A percentile compares a stretch with the other conserved stretches of the same genome.
Conservation (phyloP, 2,888 invertebrate species). For the Cylindroiulus punctatus region DNA sequence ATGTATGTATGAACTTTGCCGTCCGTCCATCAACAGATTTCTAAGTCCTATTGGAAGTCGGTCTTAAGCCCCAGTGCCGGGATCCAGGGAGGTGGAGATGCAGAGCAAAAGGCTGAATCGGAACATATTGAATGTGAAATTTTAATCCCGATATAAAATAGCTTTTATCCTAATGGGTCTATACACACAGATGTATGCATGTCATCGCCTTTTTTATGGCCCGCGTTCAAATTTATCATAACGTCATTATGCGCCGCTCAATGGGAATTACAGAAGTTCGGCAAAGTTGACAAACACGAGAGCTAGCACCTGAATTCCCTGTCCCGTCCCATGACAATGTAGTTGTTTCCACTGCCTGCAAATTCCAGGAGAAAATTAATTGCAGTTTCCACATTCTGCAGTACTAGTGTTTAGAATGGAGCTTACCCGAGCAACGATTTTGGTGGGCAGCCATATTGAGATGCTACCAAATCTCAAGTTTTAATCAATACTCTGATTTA, state of each 20-base stretch:
- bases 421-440: too few species aligned
- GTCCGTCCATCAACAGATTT: conserved; percentile 47
- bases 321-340: not conserved
- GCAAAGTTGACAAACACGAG: conserved; percentile 22
- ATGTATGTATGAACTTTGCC: conserved; percentile 44
- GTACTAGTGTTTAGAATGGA: too few species aligned
- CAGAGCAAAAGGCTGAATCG: conserved; percentile 13
- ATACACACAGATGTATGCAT: conserved; percentile 29
- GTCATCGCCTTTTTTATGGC: conserved; percentile 29
- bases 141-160: conserved; percentile 45
- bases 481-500: too few species aligned
- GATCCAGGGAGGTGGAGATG: conserved; percentile 43
- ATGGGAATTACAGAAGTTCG: conserved; percentile 48
- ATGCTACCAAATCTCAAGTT: too few species aligned
- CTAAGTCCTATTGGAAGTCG: conserved; percentile 24
- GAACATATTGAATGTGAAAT: conserved; percentile 32
- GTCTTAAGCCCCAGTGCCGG: conserved; percentile 7
- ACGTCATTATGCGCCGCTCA: conserved; percentile 51
- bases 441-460: too few species aligned
- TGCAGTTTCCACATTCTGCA: too few species aligned
- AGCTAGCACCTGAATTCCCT: not conserved
- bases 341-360: not conserved
- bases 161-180: conserved; percentile 37
- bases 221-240: conserved; percentile 52
- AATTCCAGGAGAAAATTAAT: not conserved